Conservation (phyloP, 2,113 vertebrate species). For the Crotalus tigris region DNA sequence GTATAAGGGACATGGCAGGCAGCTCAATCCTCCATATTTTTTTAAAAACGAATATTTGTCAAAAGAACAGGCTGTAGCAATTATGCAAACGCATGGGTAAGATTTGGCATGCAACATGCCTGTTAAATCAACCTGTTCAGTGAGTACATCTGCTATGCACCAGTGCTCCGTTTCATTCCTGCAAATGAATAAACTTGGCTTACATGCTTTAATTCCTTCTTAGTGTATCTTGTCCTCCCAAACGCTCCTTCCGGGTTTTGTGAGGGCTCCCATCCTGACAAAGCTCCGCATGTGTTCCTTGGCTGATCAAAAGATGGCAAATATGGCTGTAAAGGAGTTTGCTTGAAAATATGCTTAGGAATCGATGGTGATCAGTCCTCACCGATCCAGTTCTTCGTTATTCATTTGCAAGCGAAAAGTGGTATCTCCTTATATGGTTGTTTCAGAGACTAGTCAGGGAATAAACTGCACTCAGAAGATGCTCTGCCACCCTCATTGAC, state of each 20-base stretch:
- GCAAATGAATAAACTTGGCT: slow-evolving; percentile 16
- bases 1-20: not conserved
- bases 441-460: slow-evolving; percentile 52
- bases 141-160: slow-evolving; percentile 70
- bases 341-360: slow-evolving; percentile 42
- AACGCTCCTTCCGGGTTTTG: slow-evolving; percentile 22
- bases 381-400: slow-evolving; percentile 57
- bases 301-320: slow-evolving; percentile 11
- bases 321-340: slow-evolving; percentile 44
- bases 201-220: slow-evolving; percentile 23
- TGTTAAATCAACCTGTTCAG: slow-evolving; percentile 70
- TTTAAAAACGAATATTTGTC: slow-evolving; percentile 70
- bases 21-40: not conserved
- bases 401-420: slow-evolving; percentile 64
- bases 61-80: slow-evolving; percentile 69
- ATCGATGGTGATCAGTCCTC: slow-evolving; percentile 52
- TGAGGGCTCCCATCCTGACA: slow-evolving; percentile 9
- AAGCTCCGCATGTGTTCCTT: slow-evolving; percentile 11
- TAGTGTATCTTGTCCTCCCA: not conserved
- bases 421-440: slow-evolving; percentile 54
- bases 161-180: slow-evolving; percentile 41
- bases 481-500: slow-evolving; percentile 47
- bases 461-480: slow-evolving; percentile 54
- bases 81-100: slow-evolving; percentile 69
- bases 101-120: slow-evolving; percentile 65